phyloP scores from a whole-genome alignment of 2,113 vertebrate species.

The Pomatorhinus ruficollis region DNA sequence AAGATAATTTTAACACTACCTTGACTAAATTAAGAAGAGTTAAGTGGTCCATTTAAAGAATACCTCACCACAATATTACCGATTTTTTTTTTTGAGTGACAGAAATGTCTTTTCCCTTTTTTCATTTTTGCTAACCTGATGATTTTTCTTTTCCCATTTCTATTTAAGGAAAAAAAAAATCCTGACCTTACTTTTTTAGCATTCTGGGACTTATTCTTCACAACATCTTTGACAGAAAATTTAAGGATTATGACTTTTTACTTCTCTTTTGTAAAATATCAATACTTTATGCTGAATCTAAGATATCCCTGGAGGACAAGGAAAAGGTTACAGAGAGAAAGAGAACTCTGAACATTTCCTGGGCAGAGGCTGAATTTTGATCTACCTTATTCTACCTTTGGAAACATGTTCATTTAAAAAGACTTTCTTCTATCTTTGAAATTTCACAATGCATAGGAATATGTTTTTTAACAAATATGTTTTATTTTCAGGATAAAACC shows the following conservation, averaged over 20 bases:
- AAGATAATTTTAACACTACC: neutral
- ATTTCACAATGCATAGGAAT: neutral
- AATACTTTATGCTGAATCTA: constrained; percentile 48
- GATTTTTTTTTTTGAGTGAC: neutral
- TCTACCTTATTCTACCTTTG: constrained; percentile 14
- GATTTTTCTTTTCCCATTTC: neutral
- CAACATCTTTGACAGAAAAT: neutral
- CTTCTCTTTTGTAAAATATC: constrained; percentile 51
- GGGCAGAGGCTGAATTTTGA: constrained; percentile 10
- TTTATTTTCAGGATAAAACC: neutral
- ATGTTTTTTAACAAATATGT: neutral
- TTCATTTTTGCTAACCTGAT: neutral
- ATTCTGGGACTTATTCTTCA: neutral
- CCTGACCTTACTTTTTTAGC: neutral
- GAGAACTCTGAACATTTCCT: constrained; percentile 14
- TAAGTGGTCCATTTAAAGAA: neutral
- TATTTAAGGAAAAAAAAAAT: neutral
- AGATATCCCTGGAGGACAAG: constrained; percentile 17
- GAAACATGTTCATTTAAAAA: constrained; percentile 11
- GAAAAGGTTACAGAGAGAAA: neutral
- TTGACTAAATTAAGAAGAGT: neutral
- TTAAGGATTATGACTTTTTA: constrained; percentile 10
- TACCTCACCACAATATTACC: neutral
- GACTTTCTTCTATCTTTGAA: constrained; percentile 25
- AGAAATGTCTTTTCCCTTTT: neutral